Conservation (phyloP, 2,797 vertebrate genomes). For the Buceros bicornis region DNA sequence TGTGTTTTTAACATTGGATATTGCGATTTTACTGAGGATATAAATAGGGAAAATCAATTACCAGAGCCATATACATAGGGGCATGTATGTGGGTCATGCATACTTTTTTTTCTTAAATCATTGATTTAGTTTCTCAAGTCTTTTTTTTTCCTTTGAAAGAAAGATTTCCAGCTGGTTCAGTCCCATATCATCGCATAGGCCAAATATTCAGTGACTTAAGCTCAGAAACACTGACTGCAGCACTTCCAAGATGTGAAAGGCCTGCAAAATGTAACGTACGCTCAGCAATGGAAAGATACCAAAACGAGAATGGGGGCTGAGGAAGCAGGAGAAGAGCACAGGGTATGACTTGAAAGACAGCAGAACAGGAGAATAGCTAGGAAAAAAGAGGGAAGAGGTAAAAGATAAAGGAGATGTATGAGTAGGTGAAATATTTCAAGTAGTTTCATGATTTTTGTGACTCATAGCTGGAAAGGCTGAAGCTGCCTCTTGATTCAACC, state of each 20-base stretch:
- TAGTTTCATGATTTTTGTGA: slow-evolving; percentile 15
- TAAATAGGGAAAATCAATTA: neutral
- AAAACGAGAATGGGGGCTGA: neutral
- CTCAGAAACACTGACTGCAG: neutral
- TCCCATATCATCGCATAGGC: neutral
- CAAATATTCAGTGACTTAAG: neutral
- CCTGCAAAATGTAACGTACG: neutral
- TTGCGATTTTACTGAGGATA: neutral
- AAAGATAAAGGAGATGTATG: slow-evolving; percentile 24
- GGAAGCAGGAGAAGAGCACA: neutral
- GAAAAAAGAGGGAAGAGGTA: slow-evolving; percentile 24
- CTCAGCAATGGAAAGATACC: neutral
- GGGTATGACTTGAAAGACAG: slow-evolving; percentile 19
- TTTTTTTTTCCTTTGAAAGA: neutral
- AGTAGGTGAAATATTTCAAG: slow-evolving; percentile 34
- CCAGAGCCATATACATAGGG: neutral
- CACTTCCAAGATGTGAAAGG: neutral
- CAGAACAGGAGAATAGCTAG: neutral
- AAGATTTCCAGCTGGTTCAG: neutral
- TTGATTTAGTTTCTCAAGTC: neutral
- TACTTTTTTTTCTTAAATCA: neutral
- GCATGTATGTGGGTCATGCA: neutral
- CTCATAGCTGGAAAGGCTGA: slow-evolving; percentile 25
- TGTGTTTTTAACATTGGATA: neutral
- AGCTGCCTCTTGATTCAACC: neutral